Conservation (phyloP, 2,888 invertebrate species). For the Globia sparganii region DNA sequence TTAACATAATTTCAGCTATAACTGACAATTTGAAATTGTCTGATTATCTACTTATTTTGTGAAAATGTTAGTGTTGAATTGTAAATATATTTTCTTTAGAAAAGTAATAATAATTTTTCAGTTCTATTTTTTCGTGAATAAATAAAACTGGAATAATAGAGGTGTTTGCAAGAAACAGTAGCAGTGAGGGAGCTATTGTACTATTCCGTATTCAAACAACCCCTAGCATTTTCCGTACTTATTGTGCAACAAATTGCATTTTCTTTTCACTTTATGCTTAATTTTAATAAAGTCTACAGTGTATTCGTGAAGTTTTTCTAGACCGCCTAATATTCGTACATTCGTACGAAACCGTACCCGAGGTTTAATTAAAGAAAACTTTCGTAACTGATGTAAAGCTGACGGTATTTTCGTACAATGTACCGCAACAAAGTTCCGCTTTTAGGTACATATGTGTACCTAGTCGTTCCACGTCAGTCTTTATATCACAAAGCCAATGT, state of each 20-base stretch:
- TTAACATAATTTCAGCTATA: background rate
- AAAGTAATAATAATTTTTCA: background rate
- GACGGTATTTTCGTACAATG: constrained; percentile 37
- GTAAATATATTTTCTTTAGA: background rate
- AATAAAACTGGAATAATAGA: constrained; percentile 33
- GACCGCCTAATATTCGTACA: constrained; percentile 51
- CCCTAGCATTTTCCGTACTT: constrained; percentile 38
- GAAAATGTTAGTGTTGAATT: background rate
- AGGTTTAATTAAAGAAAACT: constrained; percentile 62
- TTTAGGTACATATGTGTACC: constrained; percentile 25
- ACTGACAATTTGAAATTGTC: background rate
- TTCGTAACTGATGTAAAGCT: constrained; percentile 38
- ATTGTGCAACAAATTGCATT: constrained; percentile 56
- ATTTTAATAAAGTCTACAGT: constrained; percentile 44
- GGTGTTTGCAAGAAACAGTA: constrained; percentile 36
- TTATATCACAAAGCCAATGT: constrained; percentile 56
- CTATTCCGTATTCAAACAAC: constrained; percentile 44
- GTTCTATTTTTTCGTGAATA: constrained; percentile 8
- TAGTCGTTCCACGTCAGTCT: constrained; percentile 36
- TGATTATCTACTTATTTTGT: background rate
- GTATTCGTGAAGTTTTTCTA: constrained; percentile 54
- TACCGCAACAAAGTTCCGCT: constrained; percentile 37
- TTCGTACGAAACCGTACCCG: constrained; percentile 52
- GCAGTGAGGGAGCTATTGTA: constrained; percentile 38
- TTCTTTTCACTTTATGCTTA: constrained; percentile 48